These are phyloP conservation scores for Cantharis rustica DNA, from an alignment of 2,888 invertebrate genomes.

Conservation along the genomic window DNA sequence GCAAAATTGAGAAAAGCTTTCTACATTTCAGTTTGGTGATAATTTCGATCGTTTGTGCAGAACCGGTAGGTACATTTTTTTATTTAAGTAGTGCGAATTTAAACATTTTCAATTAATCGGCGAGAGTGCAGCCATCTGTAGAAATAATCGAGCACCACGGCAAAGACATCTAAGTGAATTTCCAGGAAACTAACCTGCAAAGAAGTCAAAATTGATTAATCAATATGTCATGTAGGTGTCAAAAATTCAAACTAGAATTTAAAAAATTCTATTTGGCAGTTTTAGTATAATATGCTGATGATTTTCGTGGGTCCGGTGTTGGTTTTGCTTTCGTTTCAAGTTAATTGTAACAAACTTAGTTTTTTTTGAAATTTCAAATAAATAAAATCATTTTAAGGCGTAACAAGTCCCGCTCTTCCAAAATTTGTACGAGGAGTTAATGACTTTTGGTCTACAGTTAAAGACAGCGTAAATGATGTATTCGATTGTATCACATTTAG, in stretches of 20 bases:
- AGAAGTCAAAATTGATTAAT: neutral
- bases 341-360: neutral
- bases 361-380: neutral
- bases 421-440: constrained; percentile 5
- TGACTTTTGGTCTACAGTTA: constrained; percentile 9
- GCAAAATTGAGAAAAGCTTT: too few relatives aligned
- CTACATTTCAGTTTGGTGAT: too few relatives aligned
- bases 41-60: too few relatives aligned
- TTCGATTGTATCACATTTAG: constrained; percentile 14
- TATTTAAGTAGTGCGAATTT: neutral
- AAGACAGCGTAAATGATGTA: constrained; percentile 10
- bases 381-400: neutral
- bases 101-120: neutral
- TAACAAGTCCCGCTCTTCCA: neutral
- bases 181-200: neutral
- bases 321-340: neutral
- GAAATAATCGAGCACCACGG: neutral
- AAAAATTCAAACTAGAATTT: neutral
- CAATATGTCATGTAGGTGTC: neutral
- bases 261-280: neutral
- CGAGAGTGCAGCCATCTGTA: neutral
- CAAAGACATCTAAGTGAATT: neutral
- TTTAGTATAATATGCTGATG: neutral
- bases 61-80: neutral
- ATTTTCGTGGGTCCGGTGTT: neutral